phyloP scores from a whole-genome alignment of 2,797 vertebrate species.

The Amblyraja radiata region DNA sequence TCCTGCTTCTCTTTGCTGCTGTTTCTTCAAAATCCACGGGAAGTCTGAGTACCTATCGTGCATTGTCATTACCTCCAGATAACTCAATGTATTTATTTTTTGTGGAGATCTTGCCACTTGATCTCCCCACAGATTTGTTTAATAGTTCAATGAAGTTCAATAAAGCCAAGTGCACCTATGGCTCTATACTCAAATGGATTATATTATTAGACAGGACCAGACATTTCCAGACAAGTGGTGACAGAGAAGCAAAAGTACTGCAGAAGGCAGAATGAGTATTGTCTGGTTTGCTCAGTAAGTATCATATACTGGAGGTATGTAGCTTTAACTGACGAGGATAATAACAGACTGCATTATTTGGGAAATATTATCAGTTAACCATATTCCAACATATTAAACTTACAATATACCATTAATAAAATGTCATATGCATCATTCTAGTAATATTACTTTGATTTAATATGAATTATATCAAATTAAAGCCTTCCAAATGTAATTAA shows the following conservation, averaged over 20 bases:
- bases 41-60: too few species aligned
- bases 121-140: too few species aligned
- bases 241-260: background rate
- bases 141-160: too few species aligned
- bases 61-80: too few species aligned
- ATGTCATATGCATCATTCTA: conserved; percentile 4
- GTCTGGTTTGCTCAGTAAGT: background rate
- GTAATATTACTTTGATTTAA: background rate
- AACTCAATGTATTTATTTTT: too few species aligned
- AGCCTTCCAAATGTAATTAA: background rate
- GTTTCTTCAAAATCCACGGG: too few species aligned
- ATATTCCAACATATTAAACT: background rate
- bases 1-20: too few species aligned
- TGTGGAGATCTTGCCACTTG: too few species aligned
- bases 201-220: too few species aligned
- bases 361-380: background rate
- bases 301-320: background rate
- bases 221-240: too few species aligned
- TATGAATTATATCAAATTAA: conserved; percentile 34
- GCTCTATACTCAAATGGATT: too few species aligned
- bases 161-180: too few species aligned
- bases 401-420: conserved; percentile 14
- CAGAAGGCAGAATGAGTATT: background rate
- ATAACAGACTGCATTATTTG: background rate
- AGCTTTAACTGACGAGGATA: background rate